phyloP scores from a whole-genome alignment of 35 echinoderm and acorn worm species.

The Apostichopus japonicus region DNA sequence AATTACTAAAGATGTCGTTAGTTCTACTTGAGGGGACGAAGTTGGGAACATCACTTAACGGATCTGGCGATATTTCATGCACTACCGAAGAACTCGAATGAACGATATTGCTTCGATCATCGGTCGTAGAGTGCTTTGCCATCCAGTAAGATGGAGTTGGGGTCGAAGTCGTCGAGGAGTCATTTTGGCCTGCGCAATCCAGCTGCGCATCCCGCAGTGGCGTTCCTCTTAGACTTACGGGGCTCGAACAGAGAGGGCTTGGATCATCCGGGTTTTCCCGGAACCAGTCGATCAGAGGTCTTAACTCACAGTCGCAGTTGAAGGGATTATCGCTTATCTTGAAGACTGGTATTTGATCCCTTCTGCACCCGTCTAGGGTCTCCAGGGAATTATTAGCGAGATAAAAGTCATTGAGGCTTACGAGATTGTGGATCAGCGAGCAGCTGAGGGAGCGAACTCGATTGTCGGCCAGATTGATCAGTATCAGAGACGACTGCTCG shows the following conservation, averaged over 20 bases:
- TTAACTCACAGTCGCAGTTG: conserved; percentile 24
- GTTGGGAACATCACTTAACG: neutral
- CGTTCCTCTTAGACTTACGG: neutral
- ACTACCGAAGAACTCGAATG: neutral
- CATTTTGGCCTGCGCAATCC: neutral
- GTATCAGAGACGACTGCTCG: neutral
- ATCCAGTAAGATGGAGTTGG: neutral
- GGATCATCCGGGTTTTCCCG: neutral
- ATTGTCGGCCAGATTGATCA: conserved; percentile 18
- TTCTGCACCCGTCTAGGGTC: neutral
- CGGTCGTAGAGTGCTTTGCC: neutral
- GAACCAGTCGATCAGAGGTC: neutral
- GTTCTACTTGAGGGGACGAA: neutral
- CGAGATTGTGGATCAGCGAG: neutral
- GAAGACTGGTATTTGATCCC: neutral
- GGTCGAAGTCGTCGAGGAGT: neutral
- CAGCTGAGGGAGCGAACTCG: neutral
- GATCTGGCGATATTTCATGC: neutral
- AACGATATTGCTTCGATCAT: neutral
- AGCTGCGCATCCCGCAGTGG: neutral
- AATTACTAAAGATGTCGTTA: neutral
- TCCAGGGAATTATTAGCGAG: conserved; percentile 4
- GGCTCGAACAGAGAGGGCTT: neutral
- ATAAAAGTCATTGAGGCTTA: neutral
- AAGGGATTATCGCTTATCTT: conserved; percentile 14